Conservation (phyloP, 2,888 invertebrate species). For the Lasioglossum pauxillum region DNA sequence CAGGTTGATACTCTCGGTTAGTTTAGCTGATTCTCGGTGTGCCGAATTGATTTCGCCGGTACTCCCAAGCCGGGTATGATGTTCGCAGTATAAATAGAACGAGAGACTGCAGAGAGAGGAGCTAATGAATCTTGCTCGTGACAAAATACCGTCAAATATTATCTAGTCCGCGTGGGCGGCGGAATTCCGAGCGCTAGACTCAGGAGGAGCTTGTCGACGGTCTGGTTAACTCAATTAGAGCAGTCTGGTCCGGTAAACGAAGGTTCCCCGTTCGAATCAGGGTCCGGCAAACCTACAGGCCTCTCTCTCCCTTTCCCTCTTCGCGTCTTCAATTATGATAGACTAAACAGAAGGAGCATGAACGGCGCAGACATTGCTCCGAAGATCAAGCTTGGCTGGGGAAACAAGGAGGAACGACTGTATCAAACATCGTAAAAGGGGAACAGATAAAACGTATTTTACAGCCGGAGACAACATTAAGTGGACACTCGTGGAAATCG, state of each 20-base stretch:
- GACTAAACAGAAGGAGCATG: slow-evolving; percentile 36
- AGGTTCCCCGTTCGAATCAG: slow-evolving; percentile 34
- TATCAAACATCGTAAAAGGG: not conserved
- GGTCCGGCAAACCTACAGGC: slow-evolving; percentile 18
- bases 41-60: not conserved
- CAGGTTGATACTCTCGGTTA: not conserved
- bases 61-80: slow-evolving; percentile 1
- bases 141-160: slow-evolving; percentile 34
- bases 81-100: slow-evolving; percentile 22
- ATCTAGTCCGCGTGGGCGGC: slow-evolving; percentile 19
- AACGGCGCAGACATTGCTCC: slow-evolving; percentile 7
- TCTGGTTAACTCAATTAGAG: slow-evolving; percentile 32
- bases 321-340: slow-evolving; percentile 11
- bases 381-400: not conserved
- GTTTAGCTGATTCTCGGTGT: not conserved
- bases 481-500: too few species aligned
- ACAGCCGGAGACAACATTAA: too few species aligned
- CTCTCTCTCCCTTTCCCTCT: slow-evolving; percentile 1
- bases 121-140: slow-evolving; percentile 14
- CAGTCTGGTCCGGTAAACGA: slow-evolving; percentile 26
- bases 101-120: not conserved
- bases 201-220: slow-evolving; percentile 20
- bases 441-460: not conserved
- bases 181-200: slow-evolving; percentile 10
- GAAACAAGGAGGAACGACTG: not conserved